Base-by-base conservation (phyloP, 2,888 invertebrate genomes). In the Ectropis crepuscularia region DNA sequence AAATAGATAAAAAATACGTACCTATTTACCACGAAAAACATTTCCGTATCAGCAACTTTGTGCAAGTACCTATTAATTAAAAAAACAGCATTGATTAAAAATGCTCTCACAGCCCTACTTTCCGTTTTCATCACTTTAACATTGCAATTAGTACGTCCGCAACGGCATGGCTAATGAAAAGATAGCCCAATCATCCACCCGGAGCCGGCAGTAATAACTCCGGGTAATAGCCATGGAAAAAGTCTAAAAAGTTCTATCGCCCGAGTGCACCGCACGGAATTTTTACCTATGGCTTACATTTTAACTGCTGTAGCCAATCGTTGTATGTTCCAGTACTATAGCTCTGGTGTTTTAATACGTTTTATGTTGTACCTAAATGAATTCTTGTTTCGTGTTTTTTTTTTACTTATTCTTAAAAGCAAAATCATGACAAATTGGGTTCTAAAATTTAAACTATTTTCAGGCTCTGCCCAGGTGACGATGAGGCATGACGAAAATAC, bases 251-350 rank as follows among this genome's bases (percentile, higher is more conserved):
- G 65, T 71, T 68, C 72, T 75, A 76, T 76, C 76, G 71, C 74
- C 68, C 70, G 70, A 71, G 70, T 74, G 73, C 75, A 75, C 74
- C 69, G 71, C 70, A 73, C 72, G 73, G 71, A 70, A 71, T 72
- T 75, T 74, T 71, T 72, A 74, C 70, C 72, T 71, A 68, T 53
- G 67, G 74, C 73, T 77, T 73, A 77, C 72, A 77, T 72, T 77
- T 75, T 76, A 70, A 75, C 71, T 70, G 71, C 69, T 74, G 45
- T 54, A 45, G 59, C 51, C 55, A 55, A 55, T 28, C 11, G 45
- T 12, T 43, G 54, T 51, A 10, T 38, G 42, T 16, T 5, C 0
- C 59, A 57, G 59, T 60, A 46, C 5, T 4, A 2, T n/a, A 63
- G 47, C n/a, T 63, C 11, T 11, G 5, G 10, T n/a, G 5, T 12